Conservation (phyloP, 2,888 invertebrate genomes). For the Drosophila silvestris region DNA sequence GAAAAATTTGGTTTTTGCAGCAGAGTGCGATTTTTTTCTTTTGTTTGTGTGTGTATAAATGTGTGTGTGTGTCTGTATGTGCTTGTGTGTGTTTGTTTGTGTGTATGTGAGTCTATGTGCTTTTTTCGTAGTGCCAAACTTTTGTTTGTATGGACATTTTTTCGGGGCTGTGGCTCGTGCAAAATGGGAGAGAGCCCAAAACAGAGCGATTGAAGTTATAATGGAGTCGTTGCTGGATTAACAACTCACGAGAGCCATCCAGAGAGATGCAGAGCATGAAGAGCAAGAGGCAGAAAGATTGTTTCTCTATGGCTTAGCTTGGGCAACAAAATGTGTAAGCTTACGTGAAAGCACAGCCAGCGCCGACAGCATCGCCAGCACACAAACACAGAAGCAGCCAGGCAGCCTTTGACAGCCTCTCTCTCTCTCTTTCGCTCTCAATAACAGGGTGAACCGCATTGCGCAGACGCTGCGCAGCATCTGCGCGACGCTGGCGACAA, state of each 20-base stretch:
- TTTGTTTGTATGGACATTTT: slow-evolving; percentile 54
- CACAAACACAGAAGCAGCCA: slow-evolving; percentile 12
- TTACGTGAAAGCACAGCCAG: slow-evolving; percentile 29
- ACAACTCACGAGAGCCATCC: slow-evolving; percentile 35
- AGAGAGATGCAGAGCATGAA: slow-evolving; percentile 16
- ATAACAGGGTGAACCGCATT: slow-evolving; percentile 64
- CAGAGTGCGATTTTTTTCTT: slow-evolving; percentile 26
- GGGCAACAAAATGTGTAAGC: slow-evolving; percentile 34
- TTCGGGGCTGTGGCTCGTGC: slow-evolving; percentile 78
- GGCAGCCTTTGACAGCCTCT: neutral
- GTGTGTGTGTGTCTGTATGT: slow-evolving; percentile 12
- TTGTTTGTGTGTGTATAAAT: slow-evolving; percentile 13
- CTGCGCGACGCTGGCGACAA: slow-evolving; percentile 51
- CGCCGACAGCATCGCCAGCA: slow-evolving; percentile 11
- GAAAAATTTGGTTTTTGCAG: slow-evolving; percentile 70
- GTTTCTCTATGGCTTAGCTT: slow-evolving; percentile 67
- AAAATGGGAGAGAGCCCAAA: slow-evolving; percentile 56
- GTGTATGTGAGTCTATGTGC: slow-evolving; percentile 22
- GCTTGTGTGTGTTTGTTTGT: neutral
- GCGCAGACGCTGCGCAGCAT: slow-evolving; percentile 77
- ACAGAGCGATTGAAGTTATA: slow-evolving; percentile 57
- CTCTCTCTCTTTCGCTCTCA: slow-evolving; percentile 20
- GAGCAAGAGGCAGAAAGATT: slow-evolving; percentile 1
- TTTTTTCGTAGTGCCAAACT: slow-evolving; percentile 27
- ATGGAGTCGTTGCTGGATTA: slow-evolving; percentile 66